Base-by-base conservation (phyloP, 2,888 invertebrate genomes). In the Phengaris alcon region DNA sequence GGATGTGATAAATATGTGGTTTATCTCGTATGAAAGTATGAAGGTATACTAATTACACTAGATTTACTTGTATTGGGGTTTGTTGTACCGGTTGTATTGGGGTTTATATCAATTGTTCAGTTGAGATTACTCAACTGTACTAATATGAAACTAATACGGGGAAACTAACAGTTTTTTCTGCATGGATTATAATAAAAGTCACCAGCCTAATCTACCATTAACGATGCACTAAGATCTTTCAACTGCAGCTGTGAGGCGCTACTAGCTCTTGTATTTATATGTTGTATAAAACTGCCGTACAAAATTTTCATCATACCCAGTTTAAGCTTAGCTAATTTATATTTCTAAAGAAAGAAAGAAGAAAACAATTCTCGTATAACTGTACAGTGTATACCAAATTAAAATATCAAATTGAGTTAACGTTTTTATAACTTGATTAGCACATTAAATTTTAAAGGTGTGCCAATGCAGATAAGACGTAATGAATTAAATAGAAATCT, bases 1-100 rank as follows among this genome's bases (percentile, higher is more conserved):
- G 89, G 88, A 89, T 86, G 85, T 83, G 75, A 52, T 57, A 46
- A 68, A 75, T 55, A 48, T 75, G 69, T 46, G 75, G 75, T 70
- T 22, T 54, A 54, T 72, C 72, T 72, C 22, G 59, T 35, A 59
- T 64, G 35, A 64, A 64, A 64, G 64, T 64, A 64, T 64, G 10
- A 10, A 12, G 48, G 52, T 22, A 22, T 70, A 72, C 48, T 72
- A 52, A 54, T 35, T 54, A 52, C 22, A 72, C 54, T 54, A 52
- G 35, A 7, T 72, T 72, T 13, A 7, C 6, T 13, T 64, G 64
- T 64, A 64, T 64, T 48, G 8, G 7, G 48, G 6, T 48, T 48
- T 48, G 3, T 7, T 48, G 22, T 22, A 22, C 22, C 1, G 22
- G 22, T 22, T 22, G 35, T 64, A 64, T 64, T 48, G 8, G 7